Evolutionary conservation across 2,888 invertebrate species (phyloP).

Genomic region (Brachyptera risi): DNA sequence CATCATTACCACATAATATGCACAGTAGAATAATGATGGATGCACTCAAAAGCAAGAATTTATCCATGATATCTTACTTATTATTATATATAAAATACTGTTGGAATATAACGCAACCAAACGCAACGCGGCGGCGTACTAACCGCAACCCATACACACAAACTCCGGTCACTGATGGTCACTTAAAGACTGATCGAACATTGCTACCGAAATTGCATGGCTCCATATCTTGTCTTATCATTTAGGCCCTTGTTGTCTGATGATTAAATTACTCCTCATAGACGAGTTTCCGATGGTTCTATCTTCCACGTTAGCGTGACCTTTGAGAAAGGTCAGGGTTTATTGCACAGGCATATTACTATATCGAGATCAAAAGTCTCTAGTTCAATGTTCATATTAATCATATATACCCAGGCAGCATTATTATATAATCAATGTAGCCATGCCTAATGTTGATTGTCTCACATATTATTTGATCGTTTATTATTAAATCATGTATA

Average conservation of each 20-base stretch:
- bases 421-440: too few relatives aligned
- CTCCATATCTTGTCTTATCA: neutral
- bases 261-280: slow-evolving; percentile 3
- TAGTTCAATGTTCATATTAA: slow-evolving; percentile 11
- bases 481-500: too few relatives aligned
- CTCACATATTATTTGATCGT: too few relatives aligned
- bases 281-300: neutral
- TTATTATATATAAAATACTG: neutral
- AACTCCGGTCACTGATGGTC: too few relatives aligned
- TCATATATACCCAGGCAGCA: too few relatives aligned
- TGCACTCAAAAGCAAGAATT: neutral
- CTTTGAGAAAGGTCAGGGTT: slow-evolving; percentile 18
- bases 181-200: neutral
- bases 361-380: slow-evolving; percentile 2
- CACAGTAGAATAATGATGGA: neutral
- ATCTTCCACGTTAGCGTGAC: neutral
- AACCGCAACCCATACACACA: too few relatives aligned
- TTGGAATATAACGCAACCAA: neutral
- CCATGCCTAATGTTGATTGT: too few relatives aligned
- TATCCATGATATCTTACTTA: too few relatives aligned
- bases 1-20: slow-evolving; percentile 4
- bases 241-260: neutral
- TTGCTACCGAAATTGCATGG: neutral
- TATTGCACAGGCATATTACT: neutral
- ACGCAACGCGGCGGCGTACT: too few relatives aligned